Percentiles rank a stretch among this genome's conserved stretches.
Evolutionary conservation across 2,113 vertebrate genomes (phyloP).

Genomic region (Choloepus hoffmanni): DNA sequence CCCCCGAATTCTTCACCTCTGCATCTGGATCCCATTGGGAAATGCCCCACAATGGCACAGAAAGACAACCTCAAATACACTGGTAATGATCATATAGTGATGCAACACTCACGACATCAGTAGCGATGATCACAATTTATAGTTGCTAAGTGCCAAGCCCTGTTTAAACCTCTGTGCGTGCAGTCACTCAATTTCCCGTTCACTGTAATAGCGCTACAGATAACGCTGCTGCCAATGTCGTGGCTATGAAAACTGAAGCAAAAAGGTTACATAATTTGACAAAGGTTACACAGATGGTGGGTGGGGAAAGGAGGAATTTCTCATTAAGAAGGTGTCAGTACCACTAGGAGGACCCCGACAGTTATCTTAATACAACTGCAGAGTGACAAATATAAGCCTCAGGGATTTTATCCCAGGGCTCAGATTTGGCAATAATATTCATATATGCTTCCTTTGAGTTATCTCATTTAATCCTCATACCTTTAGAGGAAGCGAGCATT

Average conservation of each 20-base stretch:
- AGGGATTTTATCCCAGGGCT: background rate
- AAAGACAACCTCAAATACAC: background rate
- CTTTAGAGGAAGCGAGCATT: background rate
- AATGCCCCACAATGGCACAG: background rate
- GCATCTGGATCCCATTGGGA: constrained; percentile 12
- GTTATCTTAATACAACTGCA: background rate
- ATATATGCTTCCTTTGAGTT: background rate
- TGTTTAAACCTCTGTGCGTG: background rate
- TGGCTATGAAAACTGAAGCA: background rate
- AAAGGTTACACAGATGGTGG: background rate
- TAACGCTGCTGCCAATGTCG: background rate
- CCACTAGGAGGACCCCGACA: background rate
- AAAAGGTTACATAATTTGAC: background rate
- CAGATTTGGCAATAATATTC: background rate
- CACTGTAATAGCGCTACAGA: background rate
- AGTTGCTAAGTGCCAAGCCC: background rate
- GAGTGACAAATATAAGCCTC: background rate
- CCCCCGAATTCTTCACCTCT: constrained; percentile 37
- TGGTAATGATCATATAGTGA: background rate
- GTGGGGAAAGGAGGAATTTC: background rate
- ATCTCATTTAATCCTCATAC: background rate
- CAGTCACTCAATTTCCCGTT: background rate
- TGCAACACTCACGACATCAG: background rate
- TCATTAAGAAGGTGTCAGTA: background rate
- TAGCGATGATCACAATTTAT: background rate